Percentiles rank a stretch among this genome's conserved stretches.
Conservation (phyloP, 37 sponge, comb jelly and placozoan species). For the Chondrosia reniformis region DNA sequence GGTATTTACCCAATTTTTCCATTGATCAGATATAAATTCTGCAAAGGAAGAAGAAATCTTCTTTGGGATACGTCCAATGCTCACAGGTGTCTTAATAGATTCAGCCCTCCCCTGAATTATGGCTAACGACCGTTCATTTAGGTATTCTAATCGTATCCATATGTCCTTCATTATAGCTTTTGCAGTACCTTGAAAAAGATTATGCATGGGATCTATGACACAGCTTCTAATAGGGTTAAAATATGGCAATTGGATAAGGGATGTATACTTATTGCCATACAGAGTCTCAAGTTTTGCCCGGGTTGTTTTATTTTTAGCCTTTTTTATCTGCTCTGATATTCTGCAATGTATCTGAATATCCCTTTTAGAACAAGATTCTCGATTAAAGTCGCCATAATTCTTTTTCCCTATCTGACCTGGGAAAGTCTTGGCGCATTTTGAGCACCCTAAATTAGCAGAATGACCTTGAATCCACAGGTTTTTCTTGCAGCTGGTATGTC, state of each 20-base stretch:
- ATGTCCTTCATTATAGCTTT: not conserved
- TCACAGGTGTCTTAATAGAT: slow-evolving; percentile 4
- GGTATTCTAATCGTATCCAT: not conserved
- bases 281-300: not conserved
- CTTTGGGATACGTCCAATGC: slow-evolving; percentile 24
- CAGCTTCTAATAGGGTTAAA: slow-evolving; percentile 21
- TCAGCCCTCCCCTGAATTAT: slow-evolving; percentile 18
- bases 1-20: slow-evolving; percentile 35
- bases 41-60: slow-evolving; percentile 43
- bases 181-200: slow-evolving; percentile 22
- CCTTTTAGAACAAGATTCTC: not conserved
- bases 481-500: slow-evolving; percentile 48
- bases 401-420: not conserved
- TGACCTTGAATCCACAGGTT: not conserved
- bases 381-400: not conserved
- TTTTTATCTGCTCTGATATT: not conserved
- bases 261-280: slow-evolving; percentile 31
- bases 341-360: not conserved
- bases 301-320: not conserved
- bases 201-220: slow-evolving; percentile 62
- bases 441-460: not conserved
- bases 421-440: not conserved
- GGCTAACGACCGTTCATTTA: not conserved
- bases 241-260: slow-evolving; percentile 19
- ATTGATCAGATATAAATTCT: slow-evolving; percentile 46